These are phyloP conservation scores for Anguilla obscura DNA, from an alignment of 2,797 vertebrate species.

Conservation along the genomic window DNA sequence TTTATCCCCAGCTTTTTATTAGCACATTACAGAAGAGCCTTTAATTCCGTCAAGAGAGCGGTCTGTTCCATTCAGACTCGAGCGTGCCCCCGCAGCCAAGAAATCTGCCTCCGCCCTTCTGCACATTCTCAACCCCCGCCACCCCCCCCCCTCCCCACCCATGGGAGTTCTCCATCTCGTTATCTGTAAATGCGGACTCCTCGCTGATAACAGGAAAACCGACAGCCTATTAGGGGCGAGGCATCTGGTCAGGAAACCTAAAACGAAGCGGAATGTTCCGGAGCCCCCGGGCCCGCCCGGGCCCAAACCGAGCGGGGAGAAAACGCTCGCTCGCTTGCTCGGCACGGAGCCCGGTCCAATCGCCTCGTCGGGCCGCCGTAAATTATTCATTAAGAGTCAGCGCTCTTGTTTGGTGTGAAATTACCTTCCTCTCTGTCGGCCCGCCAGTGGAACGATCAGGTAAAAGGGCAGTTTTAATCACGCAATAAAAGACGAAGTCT, in stretches of 20 bases:
- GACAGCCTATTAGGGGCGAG: conserved; percentile 65
- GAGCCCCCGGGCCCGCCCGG: background rate
- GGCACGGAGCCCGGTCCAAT: conserved; percentile 55
- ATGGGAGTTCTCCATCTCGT: background rate
- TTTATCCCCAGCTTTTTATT: background rate
- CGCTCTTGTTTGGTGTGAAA: conserved; percentile 74
- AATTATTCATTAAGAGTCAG: conserved; percentile 77
- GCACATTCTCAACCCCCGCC: background rate
- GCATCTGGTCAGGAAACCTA: conserved; percentile 58
- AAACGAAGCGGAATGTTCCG: conserved; percentile 40
- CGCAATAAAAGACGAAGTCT: conserved; percentile 63
- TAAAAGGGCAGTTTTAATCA: conserved; percentile 73
- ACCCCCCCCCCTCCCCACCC: background rate
- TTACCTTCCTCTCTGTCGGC: conserved; percentile 60
- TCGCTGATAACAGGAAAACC: conserved; percentile 65
- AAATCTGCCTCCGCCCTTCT: too few relatives aligned
- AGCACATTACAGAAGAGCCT: background rate
- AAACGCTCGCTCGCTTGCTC: conserved; percentile 41
- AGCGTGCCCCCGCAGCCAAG: background rate
- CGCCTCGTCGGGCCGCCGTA: conserved; percentile 63
- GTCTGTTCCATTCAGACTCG: background rate
- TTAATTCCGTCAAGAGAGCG: background rate
- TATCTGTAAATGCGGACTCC: conserved; percentile 6
- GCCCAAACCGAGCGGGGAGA: background rate
- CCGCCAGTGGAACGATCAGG: conserved; percentile 72